Evolutionary conservation across 2,888 invertebrate genomes (phyloP).

Genomic region (Hypomecis atomaria): DNA sequence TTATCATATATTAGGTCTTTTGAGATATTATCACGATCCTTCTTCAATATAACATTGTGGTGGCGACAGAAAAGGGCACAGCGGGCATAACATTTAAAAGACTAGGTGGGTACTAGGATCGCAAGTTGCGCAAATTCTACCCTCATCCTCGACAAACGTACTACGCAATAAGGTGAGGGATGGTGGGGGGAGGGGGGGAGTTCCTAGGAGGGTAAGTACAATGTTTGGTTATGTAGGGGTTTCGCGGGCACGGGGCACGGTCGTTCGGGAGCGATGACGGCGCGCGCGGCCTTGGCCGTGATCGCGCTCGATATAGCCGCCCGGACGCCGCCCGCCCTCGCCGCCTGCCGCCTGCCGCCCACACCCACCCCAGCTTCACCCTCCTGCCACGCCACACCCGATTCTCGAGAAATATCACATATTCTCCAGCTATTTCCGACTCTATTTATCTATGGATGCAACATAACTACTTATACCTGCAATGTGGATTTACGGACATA

Average conservation of each 20-base stretch:
- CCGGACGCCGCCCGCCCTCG: slow-evolving; percentile 52
- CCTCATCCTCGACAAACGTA: slow-evolving; percentile 32
- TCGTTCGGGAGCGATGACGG: slow-evolving; percentile 65
- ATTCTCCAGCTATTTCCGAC: slow-evolving; percentile 59
- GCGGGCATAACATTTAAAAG: slow-evolving; percentile 1
- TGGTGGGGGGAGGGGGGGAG: slow-evolving; percentile 28
- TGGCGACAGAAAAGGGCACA: slow-evolving; percentile 1
- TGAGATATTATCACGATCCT: neutral
- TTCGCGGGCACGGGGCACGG: slow-evolving; percentile 51
- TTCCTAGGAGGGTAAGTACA: slow-evolving; percentile 29
- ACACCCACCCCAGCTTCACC: slow-evolving; percentile 47
- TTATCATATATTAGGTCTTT: no score
- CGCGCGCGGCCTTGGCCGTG: slow-evolving; percentile 80
- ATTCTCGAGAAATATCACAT: slow-evolving; percentile 58
- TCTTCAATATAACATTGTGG: neutral
- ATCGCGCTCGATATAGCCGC: slow-evolving; percentile 83
- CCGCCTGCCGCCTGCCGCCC: slow-evolving; percentile 45
- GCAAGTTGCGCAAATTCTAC: slow-evolving; percentile 13
- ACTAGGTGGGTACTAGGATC: neutral
- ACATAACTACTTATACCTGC: slow-evolving; percentile 2
- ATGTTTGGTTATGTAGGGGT: slow-evolving; percentile 38
- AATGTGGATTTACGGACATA: neutral
- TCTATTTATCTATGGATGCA: slow-evolving; percentile 32
- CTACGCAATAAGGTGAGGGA: slow-evolving; percentile 44
- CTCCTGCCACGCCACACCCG: slow-evolving; percentile 53